Base-by-base conservation (phyloP, 2,797 vertebrate species). In the Syngnathus rostellatus region DNA sequence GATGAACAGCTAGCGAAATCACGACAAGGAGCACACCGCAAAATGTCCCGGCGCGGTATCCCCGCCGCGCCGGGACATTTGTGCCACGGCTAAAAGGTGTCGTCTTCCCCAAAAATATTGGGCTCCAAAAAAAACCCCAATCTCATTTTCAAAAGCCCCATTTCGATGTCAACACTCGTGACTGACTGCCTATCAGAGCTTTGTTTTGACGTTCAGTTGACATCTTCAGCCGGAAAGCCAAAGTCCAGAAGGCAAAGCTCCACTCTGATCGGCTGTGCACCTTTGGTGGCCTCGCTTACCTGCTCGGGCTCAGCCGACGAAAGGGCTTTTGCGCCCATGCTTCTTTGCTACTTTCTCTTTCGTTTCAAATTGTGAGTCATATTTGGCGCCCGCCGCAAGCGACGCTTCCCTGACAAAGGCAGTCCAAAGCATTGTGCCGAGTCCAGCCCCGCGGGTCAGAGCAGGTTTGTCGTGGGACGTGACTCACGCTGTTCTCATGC, bases 381-480 rank as follows among this genome's bases (percentile, higher is more conserved):
- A 1, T 21, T 57, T n/a, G 53, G n/a, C 31, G 25, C 5, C 11
- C 5, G 23, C 54, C 25, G 54, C 54, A 57, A 75, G 41, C 54
- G 50, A 53, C n/a, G 8, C 53, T 67, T 57, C 54, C 65, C 63
- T 75, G 64, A 63, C 65, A 17, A 45, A 60, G 65, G 71, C 69
- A 73, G 63, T 37, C 69, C 66, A 11, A 70, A 81, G 66, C 63
- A n/a, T 0, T 6, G 41, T 64, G 64, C 37, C 64, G 39, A 38
- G 37, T 21, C 65, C 68, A 69, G 80, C 74, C 81, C 2, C 5
- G 65, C 58, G 68, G 72, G 74, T 76, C 77, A 60, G 46, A 66
- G 74, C 69, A 72, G 62, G 68, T 69, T 71, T 77, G 63, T 46
- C 17, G 6, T 21, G 10, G 2, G 3, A 51, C 50, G 10, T 51